Base-by-base conservation (phyloP, 2,888 invertebrate genomes). In the Pseudanteris insignis region DNA sequence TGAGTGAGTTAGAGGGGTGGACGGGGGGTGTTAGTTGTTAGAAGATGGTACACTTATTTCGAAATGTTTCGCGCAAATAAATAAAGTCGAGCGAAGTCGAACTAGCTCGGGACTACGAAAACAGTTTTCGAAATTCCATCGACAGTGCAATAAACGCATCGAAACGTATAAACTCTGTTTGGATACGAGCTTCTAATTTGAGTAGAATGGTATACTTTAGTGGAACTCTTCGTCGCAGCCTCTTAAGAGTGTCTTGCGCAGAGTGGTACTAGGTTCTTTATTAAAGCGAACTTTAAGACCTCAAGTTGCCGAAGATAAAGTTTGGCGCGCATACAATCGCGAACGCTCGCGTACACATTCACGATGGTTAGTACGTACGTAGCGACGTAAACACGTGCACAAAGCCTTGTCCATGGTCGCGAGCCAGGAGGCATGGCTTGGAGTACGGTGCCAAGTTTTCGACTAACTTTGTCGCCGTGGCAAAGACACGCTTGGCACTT, bases 241-340 rank as follows among this genome's bases (percentile, higher is more conserved):
- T 59, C 30, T 53, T 40, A 53, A 51, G 47, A 53, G 47, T 47
- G 47, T 48, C 43, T 60, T 26, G 28, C 36, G 9, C 10, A 32
- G 34, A 46, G 36, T 18, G 36, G 36, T 36, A 41, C 50, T 38
- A 29, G 44, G 50, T 65, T 66, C 73, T 73, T 73, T 74, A 74
- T 74, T 74, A 74, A 74, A 74, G 71, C 67, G 72, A 71, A 72
- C 70, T 74, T 74, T 70, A 74, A 73, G 72, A 67, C 69, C 70
- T 62, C 58, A 44, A 62, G 63, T 68, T 63, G 68, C 53, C 66
- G 65, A 68, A 69, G 71, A 72, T 74, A 74, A 74, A 74, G 70
- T 74, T 74, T 68, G 70, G 67, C 68, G 60, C 64, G n/a, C 26
- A 9, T 9, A 9, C 8, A 50, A 65, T 63, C 69, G 9, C 9